Evolutionary conservation across 92 coral and sea anemone genomes (phyloP), one percentile per base, ranked within the genome.

Genomic region (Heteractis magnifica): DNA sequence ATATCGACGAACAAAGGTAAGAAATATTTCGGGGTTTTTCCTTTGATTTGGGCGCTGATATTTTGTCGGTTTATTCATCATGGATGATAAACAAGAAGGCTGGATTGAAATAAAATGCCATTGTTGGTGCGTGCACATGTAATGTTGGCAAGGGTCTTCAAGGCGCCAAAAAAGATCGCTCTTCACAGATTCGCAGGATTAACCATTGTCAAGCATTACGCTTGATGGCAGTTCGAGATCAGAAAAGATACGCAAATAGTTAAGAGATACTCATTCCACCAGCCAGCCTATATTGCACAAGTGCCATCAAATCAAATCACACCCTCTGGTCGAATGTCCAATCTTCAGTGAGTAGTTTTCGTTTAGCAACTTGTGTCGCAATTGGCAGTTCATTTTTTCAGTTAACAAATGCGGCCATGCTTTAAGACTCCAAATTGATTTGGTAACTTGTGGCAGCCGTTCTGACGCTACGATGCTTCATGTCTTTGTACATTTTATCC

Each of bases 91-190:
- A 73, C 20, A 74, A 19, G 10, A 65, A 49, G 19, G 16, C 65
- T 8, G 84, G 49, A 53, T 75, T 75, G 5, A 71, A 56, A 73
- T 82, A 79, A 82, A 82, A 75, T 72, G 19, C 16, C 86, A 48
- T 82, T 82, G 86, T 82, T 49, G n/a, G 26, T 48, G 20, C 59
- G 49, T 34, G 73, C 86, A 82, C 86, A 79, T 82, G 86, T 74
- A 74, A 75, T 53, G 72, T 26, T 10, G 51, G 3, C 72, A 14
- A 53, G 51, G 86, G 91, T 88, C 91, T 71, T 80, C 15, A 78
- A 74, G 91, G 91, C 91, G 91, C 91, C 91, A 88, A 84, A 65
- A 56, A 64, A 65, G 73, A 88, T 75, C 80, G 71, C 82, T 84
- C 80, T 79, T 79, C 81, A 79, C 81, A 84, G 82, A 84, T 75